phyloP scores from a whole-genome alignment of 2,113 vertebrate genomes.

The Zingel zingel region DNA sequence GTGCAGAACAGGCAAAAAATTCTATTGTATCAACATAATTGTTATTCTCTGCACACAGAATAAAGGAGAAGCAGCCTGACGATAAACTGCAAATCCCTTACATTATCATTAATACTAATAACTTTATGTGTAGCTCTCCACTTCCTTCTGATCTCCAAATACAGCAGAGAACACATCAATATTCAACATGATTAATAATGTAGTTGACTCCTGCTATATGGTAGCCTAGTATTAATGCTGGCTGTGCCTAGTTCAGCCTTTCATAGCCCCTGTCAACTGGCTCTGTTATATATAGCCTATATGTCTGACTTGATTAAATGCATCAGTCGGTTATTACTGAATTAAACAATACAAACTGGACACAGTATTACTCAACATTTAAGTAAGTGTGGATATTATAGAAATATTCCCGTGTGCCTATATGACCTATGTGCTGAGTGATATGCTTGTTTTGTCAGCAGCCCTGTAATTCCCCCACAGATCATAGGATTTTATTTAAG shows the following conservation, averaged over 20 bases:
- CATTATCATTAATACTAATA: slow-evolving; percentile 20
- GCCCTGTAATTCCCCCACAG: slow-evolving; percentile 1
- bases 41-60: background rate
- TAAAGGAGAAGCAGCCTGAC: background rate
- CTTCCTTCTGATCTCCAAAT: slow-evolving; percentile 15
- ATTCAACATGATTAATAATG: slow-evolving; percentile 54
- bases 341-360: slow-evolving; percentile 6
- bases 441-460: slow-evolving; percentile 8
- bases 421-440: background rate
- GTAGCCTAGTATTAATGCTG: slow-evolving; percentile 16
- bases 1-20: background rate
- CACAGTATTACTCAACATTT: background rate
- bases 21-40: slow-evolving; percentile 10
- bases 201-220: slow-evolving; percentile 19
- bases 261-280: slow-evolving; percentile 10
- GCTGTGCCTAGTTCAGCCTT: slow-evolving; percentile 31
- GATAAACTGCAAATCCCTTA: background rate
- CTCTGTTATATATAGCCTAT: background rate
- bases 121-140: slow-evolving; percentile 10
- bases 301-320: slow-evolving; percentile 19
- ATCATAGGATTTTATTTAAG: slow-evolving; percentile 26
- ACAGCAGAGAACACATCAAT: slow-evolving; percentile 38
- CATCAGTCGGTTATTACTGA: background rate
- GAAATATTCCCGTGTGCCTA: background rate
- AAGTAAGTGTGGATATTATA: background rate